phyloP scores from a whole-genome alignment of 2,888 invertebrate genomes.

The Sesamia inferens region DNA sequence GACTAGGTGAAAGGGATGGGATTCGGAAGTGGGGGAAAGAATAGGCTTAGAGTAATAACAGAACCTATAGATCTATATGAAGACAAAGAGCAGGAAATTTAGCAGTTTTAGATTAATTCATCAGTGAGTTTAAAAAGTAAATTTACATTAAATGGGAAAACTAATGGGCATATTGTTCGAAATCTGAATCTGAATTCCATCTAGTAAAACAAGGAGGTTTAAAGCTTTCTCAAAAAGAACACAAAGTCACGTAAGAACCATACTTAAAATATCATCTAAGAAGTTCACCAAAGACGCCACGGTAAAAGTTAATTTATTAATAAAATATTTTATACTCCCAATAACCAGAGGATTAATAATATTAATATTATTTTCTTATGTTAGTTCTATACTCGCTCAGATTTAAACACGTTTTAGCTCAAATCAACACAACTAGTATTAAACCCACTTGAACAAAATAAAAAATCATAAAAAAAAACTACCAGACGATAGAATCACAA shows the following conservation, averaged over 20 bases:
- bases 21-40: conserved; percentile 39
- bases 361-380: neutral
- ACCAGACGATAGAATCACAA: neutral
- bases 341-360: neutral
- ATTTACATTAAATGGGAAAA: neutral
- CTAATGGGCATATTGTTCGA: neutral
- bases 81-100: conserved; percentile 27
- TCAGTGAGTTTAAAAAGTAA: neutral
- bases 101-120: neutral
- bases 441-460: neutral
- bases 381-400: neutral
- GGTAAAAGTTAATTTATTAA: neutral
- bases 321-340: neutral
- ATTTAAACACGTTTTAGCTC: neutral
- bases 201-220: neutral
- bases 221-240: neutral
- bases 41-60: conserved; percentile 12
- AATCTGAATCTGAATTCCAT: neutral
- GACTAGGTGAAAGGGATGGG: conserved; percentile 64
- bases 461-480: neutral
- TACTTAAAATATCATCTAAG: neutral
- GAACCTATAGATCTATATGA: conserved; percentile 5
- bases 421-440: neutral
- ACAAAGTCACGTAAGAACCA: neutral
- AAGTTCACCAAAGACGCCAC: neutral